Evolutionary conservation across 2,888 invertebrate species (phyloP).

Genomic region (Phengaris arion): DNA sequence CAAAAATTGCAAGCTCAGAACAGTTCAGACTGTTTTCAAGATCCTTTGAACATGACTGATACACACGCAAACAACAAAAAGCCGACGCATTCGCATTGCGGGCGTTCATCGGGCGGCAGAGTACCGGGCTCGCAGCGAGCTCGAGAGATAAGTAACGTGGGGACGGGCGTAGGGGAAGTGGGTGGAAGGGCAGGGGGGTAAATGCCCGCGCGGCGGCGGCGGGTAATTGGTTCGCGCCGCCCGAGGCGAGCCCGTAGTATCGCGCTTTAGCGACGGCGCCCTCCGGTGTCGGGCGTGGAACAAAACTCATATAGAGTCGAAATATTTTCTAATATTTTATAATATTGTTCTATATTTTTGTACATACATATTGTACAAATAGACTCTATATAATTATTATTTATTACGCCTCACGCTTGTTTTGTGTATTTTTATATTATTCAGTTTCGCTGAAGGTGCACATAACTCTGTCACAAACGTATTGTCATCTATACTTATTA

Average conservation of each 20-base stretch:
- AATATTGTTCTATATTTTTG: neutral
- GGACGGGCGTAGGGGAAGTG: constrained; percentile 44
- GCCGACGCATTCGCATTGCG: constrained; percentile 63
- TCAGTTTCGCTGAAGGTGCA: too few species aligned
- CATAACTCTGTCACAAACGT: too few species aligned
- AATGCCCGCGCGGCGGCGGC: constrained; percentile 73
- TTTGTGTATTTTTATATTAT: too few species aligned
- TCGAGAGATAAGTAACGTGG: constrained; percentile 63
- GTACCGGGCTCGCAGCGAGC: constrained; percentile 64
- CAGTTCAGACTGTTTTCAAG: neutral
- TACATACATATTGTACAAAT: neutral
- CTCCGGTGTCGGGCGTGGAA: constrained; percentile 72
- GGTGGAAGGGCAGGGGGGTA: constrained; percentile 51
- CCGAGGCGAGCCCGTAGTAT: constrained; percentile 79
- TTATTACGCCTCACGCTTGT: too few species aligned
- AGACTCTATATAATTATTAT: neutral
- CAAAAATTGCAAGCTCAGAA: constrained; percentile 1
- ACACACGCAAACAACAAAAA: constrained; percentile 52
- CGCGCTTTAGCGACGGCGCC: constrained; percentile 79
- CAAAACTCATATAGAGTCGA: constrained; percentile 52
- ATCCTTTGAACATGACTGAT: constrained; percentile 33
- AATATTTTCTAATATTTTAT: constrained; percentile 34
- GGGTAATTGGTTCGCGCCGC: constrained; percentile 80
- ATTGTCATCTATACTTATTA: too few species aligned
- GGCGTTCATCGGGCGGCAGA: constrained; percentile 70